Conservation (phyloP, 2,113 vertebrate species). For the Cyprinodon brontotheroides region DNA sequence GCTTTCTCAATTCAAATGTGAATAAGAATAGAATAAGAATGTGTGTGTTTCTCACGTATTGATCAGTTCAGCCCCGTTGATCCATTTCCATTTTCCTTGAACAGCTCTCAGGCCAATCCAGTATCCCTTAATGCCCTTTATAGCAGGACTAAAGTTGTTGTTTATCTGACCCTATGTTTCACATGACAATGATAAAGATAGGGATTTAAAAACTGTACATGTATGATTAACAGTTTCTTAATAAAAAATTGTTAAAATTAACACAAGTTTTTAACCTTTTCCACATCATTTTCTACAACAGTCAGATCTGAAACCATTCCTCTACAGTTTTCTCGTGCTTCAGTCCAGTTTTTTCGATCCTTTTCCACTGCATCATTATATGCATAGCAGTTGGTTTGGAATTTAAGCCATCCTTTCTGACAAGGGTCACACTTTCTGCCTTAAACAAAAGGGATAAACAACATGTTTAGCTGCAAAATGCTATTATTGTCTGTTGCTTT, state of each 20-base stretch:
- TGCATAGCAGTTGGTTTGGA: background rate
- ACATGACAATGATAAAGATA: background rate
- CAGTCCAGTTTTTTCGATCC: background rate
- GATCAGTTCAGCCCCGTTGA: conserved; percentile 13
- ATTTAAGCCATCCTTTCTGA: rapidly evolving
- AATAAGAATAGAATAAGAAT: too few species aligned
- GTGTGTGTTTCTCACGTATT: background rate
- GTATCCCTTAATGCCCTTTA: rapidly evolving
- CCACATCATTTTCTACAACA: background rate
- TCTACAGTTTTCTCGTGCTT: background rate
- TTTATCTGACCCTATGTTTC: background rate
- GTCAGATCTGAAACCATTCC: conserved; percentile 14
- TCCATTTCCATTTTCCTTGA: conserved; percentile 33
- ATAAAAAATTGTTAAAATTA: background rate
- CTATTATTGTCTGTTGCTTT: background rate
- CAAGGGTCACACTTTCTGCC: background rate
- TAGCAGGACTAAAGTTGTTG: rapidly evolving
- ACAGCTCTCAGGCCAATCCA: conserved; percentile 47
- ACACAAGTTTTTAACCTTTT: background rate
- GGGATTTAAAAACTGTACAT: background rate
- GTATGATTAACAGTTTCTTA: background rate
- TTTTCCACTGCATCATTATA: rapidly evolving
- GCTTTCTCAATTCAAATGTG: too few species aligned
- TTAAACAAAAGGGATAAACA: conserved; percentile 9
- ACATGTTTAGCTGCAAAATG: background rate